Base-by-base conservation (phyloP, 2,888 invertebrate genomes). In the Pomacea canaliculata region DNA sequence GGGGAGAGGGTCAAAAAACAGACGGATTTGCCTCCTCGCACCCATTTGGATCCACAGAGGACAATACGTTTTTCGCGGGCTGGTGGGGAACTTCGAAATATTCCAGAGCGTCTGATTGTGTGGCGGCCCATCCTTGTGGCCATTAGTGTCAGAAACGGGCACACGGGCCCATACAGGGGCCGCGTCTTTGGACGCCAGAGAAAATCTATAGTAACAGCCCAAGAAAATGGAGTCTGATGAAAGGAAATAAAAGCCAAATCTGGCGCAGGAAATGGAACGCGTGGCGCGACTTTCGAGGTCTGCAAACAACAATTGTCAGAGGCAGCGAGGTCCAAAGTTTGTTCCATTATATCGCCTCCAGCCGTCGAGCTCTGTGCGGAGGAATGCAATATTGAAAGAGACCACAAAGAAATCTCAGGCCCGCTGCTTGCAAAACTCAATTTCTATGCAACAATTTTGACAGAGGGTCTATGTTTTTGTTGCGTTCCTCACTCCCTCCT, bases 221-320 rank as follows among this genome's bases (percentile, higher is more conserved):
- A 73, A 76, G 78, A 78, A 78, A 78, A 78, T 78, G 78, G 76
- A 27, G 73, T 27, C 73, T 78, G 78, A 78, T 78, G 78, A 78
- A 78, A 78, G 78, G 78, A 76, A 78, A 78, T 78, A 78, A 78
- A 78, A 76, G 76, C 78, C 70, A 69, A 76, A 78, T 78, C 78
- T 76, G 76, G 78, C 71, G 73, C 76, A 78, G 78, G 78, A 78
- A 78, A 78, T 78, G 78, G 78, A 73, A 76, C 70, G 78, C 76
- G 76, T 62, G 74, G 69, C 74, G 74, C 74, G 74, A 74, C 74
- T 74, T 74, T 74, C 74, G 74, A 74, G 74, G 74, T 74, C 74
- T 46, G 74, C 74, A 74, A 74, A 74, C 74, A 74, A 74, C 74
- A 74, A 74, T 74, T 69, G 74, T 74, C 74, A 68, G 74, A 19